Evolutionary conservation across 92 coral and sea anemone genomes (phyloP).

Genomic region (Phenganax stokvisi): DNA sequence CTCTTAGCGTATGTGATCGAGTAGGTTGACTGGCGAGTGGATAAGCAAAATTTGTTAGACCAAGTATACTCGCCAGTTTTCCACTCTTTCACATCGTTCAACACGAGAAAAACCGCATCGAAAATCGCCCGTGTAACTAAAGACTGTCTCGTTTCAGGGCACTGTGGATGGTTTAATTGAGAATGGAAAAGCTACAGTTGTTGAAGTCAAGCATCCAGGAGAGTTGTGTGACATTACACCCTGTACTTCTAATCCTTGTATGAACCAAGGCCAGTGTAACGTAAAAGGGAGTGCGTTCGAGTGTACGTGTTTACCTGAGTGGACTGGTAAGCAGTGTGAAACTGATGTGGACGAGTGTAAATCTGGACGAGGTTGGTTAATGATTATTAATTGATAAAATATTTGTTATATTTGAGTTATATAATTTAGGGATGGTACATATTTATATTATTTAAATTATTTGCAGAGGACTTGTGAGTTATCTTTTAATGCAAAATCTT

Average conservation of each 20-base stretch:
- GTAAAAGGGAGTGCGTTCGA: slow-evolving; percentile 36
- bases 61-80: no score
- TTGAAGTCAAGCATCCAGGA: slow-evolving; percentile 16
- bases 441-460: background rate
- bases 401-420: background rate
- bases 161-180: background rate
- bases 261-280: slow-evolving; percentile 56
- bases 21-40: no score
- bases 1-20: no score
- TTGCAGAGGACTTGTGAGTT: background rate
- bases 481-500: background rate
- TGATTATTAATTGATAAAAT: no score
- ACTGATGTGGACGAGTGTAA: slow-evolving; percentile 61
- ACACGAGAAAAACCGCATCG: no score
- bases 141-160: background rate
- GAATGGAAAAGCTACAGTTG: background rate
- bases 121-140: no score
- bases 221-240: slow-evolving; percentile 65
- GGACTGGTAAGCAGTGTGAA: slow-evolving; percentile 71
- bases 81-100: no score
- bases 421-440: no score
- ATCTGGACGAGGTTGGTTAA: background rate
- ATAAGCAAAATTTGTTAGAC: no score
- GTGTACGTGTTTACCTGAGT: slow-evolving; percentile 68
- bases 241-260: slow-evolving; percentile 66